Evolutionary conservation across 2,113 vertebrate species (phyloP), one percentile per base, ranked within the genome.

Genomic region (Bufo bufo): DNA sequence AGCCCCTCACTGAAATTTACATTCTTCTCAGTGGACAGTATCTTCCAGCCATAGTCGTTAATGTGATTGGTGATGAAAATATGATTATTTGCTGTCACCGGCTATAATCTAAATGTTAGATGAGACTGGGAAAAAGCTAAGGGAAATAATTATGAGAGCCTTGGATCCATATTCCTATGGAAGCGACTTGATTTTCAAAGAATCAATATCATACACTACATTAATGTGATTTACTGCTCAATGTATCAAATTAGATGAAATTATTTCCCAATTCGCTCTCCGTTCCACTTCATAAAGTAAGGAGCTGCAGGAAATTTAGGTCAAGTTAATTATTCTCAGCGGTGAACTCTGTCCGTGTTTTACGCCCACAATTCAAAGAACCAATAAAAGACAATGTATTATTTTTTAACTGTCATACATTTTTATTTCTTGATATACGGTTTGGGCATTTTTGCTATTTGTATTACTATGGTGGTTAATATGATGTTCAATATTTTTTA

Each of bases 261-360:
- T 82, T 65, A 82, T 66, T 63, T 82, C 17, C 61, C 19, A 66
- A 49, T 50, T 83, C 81, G 6, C 47, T 23, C 49, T 69, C 47
- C 47, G 81, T 83, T 83, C 63, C 81, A 83, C 47, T 50, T 83
- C 81, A 69, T 83, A 20, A 83, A 83, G 17, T 82, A 50, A 82
- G 20, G n/a, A 17, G 56, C 58, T 82, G 43, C n/a, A 63, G 79
- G 79, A 56, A 82, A 82, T 59, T 43, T 63, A 61, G 20, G 20
- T 83, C 43, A 50, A 50, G 45, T 20, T 83, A 50, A 47, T 66
- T 83, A 52, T 65, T 66, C 45, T 83, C 11, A 52, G 49, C 14
- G 58, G 47, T 52, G 52, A 59, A 56, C 43, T 83, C 45, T 14
- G 4, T 63, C 17, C 59, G 63, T 61, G 49, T 47, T 47, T 59